A percentile compares a stretch with the other conserved stretches of the same genome.
Conservation (phyloP, 2,888 invertebrate species). For the Mythimna ferrago region DNA sequence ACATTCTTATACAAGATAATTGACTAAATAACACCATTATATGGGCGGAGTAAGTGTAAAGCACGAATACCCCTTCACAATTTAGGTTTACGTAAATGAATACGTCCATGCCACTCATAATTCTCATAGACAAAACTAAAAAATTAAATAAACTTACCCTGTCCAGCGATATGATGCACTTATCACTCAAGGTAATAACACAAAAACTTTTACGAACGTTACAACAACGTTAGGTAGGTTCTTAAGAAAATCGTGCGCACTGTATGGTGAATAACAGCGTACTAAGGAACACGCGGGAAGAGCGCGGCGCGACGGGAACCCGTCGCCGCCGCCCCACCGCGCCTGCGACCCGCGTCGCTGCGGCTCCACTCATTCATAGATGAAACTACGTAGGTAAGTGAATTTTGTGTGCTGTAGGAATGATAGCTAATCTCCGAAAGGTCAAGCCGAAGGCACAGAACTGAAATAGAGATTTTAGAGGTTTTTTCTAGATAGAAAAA, state of each 20-base stretch:
- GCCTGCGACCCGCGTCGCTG: too few species aligned
- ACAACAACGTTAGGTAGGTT: conserved; percentile 2
- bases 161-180: too few species aligned
- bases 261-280: conserved; percentile 4
- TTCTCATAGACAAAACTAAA: background rate
- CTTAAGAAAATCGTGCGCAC: conserved; percentile 1
- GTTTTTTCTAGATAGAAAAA: too few species aligned
- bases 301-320: background rate
- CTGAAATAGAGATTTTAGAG: too few species aligned
- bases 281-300: conserved; percentile 9
- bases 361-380: too few species aligned
- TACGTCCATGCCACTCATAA: background rate
- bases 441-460: too few species aligned
- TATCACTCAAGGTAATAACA: background rate
- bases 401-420: too few species aligned
- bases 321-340: background rate
- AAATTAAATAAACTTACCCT: too few species aligned
- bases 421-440: too few species aligned
- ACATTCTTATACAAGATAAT: background rate
- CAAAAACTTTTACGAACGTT: conserved; percentile 2
- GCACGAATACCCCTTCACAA: background rate
- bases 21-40: background rate
- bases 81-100: conserved; percentile 1
- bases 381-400: too few species aligned
- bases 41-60: background rate